phyloP scores from a whole-genome alignment of 2,888 invertebrate species.

The Eulithis testata region DNA sequence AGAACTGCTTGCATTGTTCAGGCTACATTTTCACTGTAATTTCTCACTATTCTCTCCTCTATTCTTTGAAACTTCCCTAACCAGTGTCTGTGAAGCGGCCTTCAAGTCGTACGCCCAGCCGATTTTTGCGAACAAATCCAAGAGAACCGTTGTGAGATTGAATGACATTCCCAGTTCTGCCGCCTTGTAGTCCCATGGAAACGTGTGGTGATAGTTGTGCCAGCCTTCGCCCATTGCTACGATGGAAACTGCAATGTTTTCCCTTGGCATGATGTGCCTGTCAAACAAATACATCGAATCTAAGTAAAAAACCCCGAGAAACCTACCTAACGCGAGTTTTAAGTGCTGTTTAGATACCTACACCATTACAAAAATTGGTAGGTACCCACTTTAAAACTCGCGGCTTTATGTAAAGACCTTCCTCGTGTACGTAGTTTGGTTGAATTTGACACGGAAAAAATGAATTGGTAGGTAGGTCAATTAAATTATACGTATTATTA shows the following conservation, averaged over 20 bases:
- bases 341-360: too few relatives aligned
- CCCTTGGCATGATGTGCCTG: conserved; percentile 91
- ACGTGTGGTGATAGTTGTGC: conserved; percentile 97
- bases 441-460: too few relatives aligned
- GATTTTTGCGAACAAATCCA: conserved; percentile 88
- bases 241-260: conserved; percentile 90
- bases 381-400: too few relatives aligned
- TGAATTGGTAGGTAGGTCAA: too few relatives aligned
- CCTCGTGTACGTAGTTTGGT: too few relatives aligned
- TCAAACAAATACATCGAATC: conserved; percentile 37
- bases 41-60: conserved; percentile 71
- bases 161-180: conserved; percentile 90
- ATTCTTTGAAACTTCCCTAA: conserved; percentile 78
- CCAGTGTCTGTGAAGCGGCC: conserved; percentile 83
- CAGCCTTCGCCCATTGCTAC: conserved; percentile 94
- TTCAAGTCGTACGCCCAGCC: conserved; percentile 93
- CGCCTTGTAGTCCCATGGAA: conserved; percentile 97
- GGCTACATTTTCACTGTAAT: not conserved
- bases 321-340: too few relatives aligned
- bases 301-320: too few relatives aligned
- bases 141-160: conserved; percentile 88
- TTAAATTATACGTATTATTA: too few relatives aligned
- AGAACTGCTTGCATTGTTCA: conserved; percentile 1
- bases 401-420: too few relatives aligned
- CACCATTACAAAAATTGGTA: too few relatives aligned